These are phyloP conservation scores for Coelopa pilipes DNA, from an alignment of 2,888 invertebrate species.

Conservation along the genomic window DNA sequence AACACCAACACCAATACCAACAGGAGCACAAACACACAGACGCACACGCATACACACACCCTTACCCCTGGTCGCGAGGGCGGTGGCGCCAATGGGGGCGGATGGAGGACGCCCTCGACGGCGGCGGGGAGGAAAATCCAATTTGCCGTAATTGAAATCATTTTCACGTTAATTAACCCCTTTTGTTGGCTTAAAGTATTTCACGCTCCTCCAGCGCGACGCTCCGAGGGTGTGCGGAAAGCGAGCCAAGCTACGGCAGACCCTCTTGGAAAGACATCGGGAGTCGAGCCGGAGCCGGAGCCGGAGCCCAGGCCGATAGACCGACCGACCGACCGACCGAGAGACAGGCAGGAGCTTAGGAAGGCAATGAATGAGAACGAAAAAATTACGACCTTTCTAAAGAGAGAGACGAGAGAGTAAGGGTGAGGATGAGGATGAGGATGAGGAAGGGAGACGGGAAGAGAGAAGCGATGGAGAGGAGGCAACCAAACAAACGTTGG, in stretches of 20 bases:
- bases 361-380: slow-evolving; percentile 15
- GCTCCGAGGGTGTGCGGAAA: neutral
- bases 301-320: neutral
- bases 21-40: slow-evolving; percentile 1
- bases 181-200: slow-evolving; percentile 46
- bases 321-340: neutral
- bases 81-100: neutral
- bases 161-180: slow-evolving; percentile 54
- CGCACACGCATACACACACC: slow-evolving; percentile 11
- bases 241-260: no score
- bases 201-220: slow-evolving; percentile 31
- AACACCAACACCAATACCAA: no score
- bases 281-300: neutral
- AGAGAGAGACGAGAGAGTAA: no score
- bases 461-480: no score
- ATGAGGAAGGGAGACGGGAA: no score
- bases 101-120: neutral
- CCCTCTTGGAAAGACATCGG: no score
- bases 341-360: neutral
- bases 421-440: no score
- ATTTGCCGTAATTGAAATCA: slow-evolving; percentile 54
- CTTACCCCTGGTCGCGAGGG: no score
- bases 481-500: no score
- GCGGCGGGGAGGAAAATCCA: slow-evolving; percentile 45
- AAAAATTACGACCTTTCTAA: slow-evolving; percentile 5